A percentile compares a stretch with the other conserved stretches of the same genome.
Evolutionary conservation across 2,888 invertebrate species (phyloP).

Genomic region (Thereva unica): DNA sequence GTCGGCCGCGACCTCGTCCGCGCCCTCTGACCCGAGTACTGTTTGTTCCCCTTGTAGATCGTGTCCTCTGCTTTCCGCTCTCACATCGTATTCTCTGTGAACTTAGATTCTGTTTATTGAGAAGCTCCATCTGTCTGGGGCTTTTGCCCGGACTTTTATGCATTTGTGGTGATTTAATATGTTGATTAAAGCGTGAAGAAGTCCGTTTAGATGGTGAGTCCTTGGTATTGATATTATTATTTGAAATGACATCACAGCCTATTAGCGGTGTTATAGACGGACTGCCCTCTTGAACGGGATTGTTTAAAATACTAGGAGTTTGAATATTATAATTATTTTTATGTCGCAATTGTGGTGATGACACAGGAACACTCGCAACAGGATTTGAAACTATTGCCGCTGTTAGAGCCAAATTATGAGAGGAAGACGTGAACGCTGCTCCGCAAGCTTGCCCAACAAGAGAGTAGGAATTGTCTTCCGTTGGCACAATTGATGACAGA

Average conservation of each 20-base stretch:
- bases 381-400: slow-evolving; percentile 76
- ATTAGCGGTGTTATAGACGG: slow-evolving; percentile 44
- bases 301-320: slow-evolving; percentile 28
- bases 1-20: slow-evolving; percentile 50
- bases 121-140: slow-evolving; percentile 64
- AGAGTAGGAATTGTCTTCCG: slow-evolving; percentile 32
- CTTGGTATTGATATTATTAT: slow-evolving; percentile 41
- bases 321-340: slow-evolving; percentile 46
- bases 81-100: slow-evolving; percentile 43
- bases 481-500: slow-evolving; percentile 16
- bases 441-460: slow-evolving; percentile 50
- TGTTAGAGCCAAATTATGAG: slow-evolving; percentile 80
- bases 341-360: slow-evolving; percentile 45
- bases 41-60: slow-evolving; percentile 48
- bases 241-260: slow-evolving; percentile 33
- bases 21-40: slow-evolving; percentile 57
- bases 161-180: slow-evolving; percentile 64
- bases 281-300: slow-evolving; percentile 44
- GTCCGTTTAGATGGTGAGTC: slow-evolving; percentile 53
- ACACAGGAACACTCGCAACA: slow-evolving; percentile 52
- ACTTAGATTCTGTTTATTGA: slow-evolving; percentile 46
- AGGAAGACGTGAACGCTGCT: slow-evolving; percentile 80
- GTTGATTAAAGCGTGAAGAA: slow-evolving; percentile 49
- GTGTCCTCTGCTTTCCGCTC: slow-evolving; percentile 49
- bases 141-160: slow-evolving; percentile 72